phyloP scores from a whole-genome alignment of 2,113 vertebrate genomes.

The Leucopsar rothschildi region DNA sequence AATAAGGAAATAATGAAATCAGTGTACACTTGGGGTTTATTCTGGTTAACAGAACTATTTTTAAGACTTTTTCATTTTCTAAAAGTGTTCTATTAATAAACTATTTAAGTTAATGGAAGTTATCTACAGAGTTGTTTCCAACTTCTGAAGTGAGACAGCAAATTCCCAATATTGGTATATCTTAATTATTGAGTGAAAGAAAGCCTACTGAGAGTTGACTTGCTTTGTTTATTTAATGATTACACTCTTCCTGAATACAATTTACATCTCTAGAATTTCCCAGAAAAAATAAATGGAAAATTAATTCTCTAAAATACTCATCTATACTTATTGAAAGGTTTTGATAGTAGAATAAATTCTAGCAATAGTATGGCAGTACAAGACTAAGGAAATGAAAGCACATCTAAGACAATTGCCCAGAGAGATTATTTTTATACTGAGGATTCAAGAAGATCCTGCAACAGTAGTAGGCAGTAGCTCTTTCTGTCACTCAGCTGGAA shows the following conservation, averaged over 20 bases:
- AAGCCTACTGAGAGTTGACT: not conserved
- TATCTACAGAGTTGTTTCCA: not conserved
- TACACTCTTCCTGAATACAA: not conserved
- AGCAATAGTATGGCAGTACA: not conserved
- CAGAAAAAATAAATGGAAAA: not conserved
- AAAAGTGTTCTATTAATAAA: not conserved
- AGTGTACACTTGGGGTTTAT: not conserved
- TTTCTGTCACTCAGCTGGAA: not conserved
- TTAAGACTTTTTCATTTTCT: not conserved
- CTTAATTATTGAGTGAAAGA: not conserved
- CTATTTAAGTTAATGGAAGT: not conserved
- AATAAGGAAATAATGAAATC: not conserved
- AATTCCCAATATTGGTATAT: not conserved
- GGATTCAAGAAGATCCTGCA: not conserved
- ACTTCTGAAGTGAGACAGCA: not conserved
- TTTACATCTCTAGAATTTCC: not conserved
- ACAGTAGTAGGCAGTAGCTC: not conserved
- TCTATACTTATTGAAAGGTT: not conserved
- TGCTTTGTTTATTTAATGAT: not conserved
- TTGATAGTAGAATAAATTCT: not conserved
- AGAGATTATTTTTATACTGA: not conserved
- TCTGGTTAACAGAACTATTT: not conserved
- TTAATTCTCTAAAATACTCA: not conserved
- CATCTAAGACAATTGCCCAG: not conserved
- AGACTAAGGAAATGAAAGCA: not conserved